Conservation (phyloP, 2,113 vertebrate genomes). For the Marmota flaviventris region DNA sequence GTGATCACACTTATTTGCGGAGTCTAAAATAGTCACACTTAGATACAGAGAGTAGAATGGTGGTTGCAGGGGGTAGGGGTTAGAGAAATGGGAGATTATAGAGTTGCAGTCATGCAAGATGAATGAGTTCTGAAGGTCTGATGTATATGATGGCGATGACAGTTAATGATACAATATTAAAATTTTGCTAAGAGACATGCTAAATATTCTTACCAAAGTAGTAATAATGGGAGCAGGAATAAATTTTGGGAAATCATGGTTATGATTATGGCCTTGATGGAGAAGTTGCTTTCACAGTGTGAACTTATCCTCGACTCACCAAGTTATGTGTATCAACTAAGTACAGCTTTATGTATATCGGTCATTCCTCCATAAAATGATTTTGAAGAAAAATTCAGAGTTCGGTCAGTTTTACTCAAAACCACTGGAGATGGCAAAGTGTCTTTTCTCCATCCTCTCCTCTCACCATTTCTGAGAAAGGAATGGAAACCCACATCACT, state of each 20-base stretch:
- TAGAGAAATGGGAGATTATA: not conserved
- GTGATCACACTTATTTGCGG: not conserved
- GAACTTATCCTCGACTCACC: not conserved
- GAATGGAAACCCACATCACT: not conserved
- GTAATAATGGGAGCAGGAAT: not conserved
- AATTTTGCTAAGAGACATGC: not conserved
- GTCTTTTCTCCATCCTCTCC: not conserved
- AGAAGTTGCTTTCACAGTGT: not conserved
- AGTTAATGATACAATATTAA: not conserved
- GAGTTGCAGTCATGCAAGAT: not conserved
- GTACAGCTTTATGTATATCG: not conserved
- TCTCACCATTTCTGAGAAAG: rapidly evolving
- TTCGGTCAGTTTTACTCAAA: not conserved
- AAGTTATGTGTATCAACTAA: not conserved
- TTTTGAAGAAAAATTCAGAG: not conserved
- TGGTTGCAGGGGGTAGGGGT: not conserved
- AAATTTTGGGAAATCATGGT: not conserved
- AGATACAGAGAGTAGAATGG: not conserved
- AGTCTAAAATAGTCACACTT: not conserved
- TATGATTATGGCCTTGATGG: not conserved
- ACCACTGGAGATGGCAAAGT: not conserved
- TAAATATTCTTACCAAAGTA: not conserved
- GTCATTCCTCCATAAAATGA: not conserved
- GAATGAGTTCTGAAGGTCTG: not conserved
- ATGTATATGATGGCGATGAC: rapidly evolving